A percentile compares a stretch with the other conserved stretches of the same genome.
Conservation (phyloP, 2,888 invertebrate genomes). For the Actias luna region DNA sequence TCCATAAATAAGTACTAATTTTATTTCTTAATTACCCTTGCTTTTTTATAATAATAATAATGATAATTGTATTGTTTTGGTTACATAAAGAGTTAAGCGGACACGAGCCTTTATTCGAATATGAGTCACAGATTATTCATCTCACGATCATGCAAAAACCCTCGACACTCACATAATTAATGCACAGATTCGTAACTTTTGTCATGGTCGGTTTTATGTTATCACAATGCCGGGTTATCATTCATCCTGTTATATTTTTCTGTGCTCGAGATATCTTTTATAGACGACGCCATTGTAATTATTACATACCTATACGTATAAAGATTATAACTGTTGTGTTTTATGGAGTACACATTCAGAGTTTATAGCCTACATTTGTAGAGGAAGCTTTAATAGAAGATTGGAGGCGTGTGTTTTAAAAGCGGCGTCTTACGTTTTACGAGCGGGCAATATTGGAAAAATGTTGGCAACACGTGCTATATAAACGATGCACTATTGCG, state of each 20-base stretch:
- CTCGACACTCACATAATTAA: conserved; percentile 1
- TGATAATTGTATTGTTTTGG: not conserved
- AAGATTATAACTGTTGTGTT: not conserved
- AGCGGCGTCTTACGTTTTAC: conserved; percentile 46
- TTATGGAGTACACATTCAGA: conserved; percentile 1
- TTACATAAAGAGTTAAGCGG: not conserved
- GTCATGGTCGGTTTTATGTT: conserved; percentile 19
- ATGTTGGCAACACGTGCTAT: conserved; percentile 64
- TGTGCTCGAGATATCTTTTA: not conserved
- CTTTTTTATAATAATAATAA: too few relatives aligned
- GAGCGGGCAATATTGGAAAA: conserved; percentile 67
- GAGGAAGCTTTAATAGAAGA: conserved; percentile 19
- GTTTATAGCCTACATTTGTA: conserved; percentile 11
- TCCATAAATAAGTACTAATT: not conserved
- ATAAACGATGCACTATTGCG: conserved; percentile 42
- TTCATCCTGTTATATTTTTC: conserved; percentile 2
- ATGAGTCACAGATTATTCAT: not conserved
- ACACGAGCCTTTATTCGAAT: not conserved
- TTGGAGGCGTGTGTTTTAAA: conserved; percentile 45
- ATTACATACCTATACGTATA: not conserved
- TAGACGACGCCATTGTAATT: not conserved
- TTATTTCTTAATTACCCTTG: not conserved
- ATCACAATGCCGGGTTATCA: not conserved
- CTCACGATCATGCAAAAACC: not conserved
- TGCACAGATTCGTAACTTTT: not conserved